Base-by-base conservation (phyloP, 2,113 vertebrate genomes). In the Dinomys branickii region DNA sequence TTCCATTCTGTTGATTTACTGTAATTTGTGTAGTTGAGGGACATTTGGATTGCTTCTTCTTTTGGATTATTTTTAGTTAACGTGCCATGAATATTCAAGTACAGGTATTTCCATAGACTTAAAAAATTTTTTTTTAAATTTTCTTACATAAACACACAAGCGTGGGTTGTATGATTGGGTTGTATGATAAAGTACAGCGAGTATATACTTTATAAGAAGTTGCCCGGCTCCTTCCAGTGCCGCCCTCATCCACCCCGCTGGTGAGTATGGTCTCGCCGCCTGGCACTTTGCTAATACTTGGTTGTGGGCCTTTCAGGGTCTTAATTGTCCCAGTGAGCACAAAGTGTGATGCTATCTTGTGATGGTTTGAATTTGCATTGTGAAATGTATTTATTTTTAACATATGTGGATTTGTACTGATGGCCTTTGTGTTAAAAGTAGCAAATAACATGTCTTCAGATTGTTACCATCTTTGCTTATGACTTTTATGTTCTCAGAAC, bases 21-120 rank as follows among this genome's bases (percentile, higher is more conserved):
- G 35, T 6, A 77, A 1, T 90, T 50, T 92, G 5, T 94, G 85
- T 47, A 92, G 47, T 85, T 89, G 73, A 69, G 67, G 13, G 73
- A n/a, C 2, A 16, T 26, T 41, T 26, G 4, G 4, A 22, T 41
- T 24, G 22, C 38, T 73, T 41, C 67, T 69, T 17, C 35, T 93
- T 95, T 94, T 81, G 35, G 47, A 65, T 26, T 91, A n/a, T 67
- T 83, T 87, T 92, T 75, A 83, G 3, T 96, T 78, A 96, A 91
- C 19, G 5, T 88, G 3, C 58, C 58, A 1, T 84, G 63, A 89
- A 78, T 69, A 87, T 94, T 83, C 44, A 30, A 65, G 13, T 89
- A 71, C 35, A 69, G 41, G 13, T 47, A 33, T 92, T 96, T 90
- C 35, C 65, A 52, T 85, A 24, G 38, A n/a, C 10, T 2, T n/a